These are phyloP conservation scores for Paramuricea clavata DNA, from an alignment of 92 coral and sea anemone species.

Conservation along the genomic window DNA sequence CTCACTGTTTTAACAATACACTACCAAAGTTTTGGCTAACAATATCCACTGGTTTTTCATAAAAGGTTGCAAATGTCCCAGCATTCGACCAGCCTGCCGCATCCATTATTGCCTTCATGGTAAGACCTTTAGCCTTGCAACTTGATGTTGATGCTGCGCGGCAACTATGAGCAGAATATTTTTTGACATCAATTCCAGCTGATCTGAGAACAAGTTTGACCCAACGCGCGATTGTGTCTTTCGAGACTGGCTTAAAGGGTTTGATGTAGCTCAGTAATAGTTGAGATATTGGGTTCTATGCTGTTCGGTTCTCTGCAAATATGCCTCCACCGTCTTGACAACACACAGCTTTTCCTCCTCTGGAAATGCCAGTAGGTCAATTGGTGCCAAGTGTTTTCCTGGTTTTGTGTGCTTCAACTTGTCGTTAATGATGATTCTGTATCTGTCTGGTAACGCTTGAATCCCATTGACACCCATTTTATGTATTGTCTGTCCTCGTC, in stretches of 20 bases:
- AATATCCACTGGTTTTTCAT: background rate
- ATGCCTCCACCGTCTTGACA: constrained; percentile 1
- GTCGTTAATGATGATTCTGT: constrained; percentile 55
- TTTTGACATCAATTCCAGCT: constrained; percentile 58
- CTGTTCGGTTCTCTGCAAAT: background rate
- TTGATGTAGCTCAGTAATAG: constrained; percentile 29
- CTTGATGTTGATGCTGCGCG: constrained; percentile 60
- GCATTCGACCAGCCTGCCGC: background rate
- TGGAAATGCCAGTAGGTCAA: constrained; percentile 46
- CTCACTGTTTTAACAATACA: background rate
- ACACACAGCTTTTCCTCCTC: constrained; percentile 11
- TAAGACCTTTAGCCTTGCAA: constrained; percentile 33
- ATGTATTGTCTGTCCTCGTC: constrained; percentile 62
- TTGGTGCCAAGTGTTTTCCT: constrained; percentile 62
- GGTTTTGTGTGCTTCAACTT: constrained; percentile 70
- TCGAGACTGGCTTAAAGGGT: constrained; percentile 60
- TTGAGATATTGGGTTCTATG: constrained; percentile 3
- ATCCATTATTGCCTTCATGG: background rate
- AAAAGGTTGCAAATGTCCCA: background rate
- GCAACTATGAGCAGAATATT: constrained; percentile 54
- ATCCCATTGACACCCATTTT: constrained; percentile 59
- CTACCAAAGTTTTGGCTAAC: background rate
- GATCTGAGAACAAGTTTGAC: constrained; percentile 44
- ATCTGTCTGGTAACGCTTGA: constrained; percentile 50
- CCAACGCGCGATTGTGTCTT: constrained; percentile 63